Evolutionary conservation across 2,113 vertebrate species (phyloP).

Genomic region (Aythya baeri): DNA sequence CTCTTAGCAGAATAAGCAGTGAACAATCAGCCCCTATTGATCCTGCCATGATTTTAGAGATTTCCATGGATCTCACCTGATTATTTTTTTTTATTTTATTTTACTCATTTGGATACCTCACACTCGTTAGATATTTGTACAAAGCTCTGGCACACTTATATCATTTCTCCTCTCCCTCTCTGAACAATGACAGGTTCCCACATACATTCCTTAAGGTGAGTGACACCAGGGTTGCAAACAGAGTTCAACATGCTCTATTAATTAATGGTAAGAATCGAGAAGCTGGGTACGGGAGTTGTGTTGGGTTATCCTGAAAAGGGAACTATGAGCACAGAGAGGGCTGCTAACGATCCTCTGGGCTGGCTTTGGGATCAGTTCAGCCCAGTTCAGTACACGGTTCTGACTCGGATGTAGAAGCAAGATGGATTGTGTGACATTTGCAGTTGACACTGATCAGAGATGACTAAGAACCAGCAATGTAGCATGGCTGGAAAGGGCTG

Average conservation of each 20-base stretch:
- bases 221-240: neutral
- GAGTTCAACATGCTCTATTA: fast-evolving
- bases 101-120: too few relatives aligned
- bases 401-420: neutral
- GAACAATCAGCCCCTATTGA: neutral
- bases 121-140: neutral
- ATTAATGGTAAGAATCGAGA: neutral
- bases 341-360: too few relatives aligned
- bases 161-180: neutral
- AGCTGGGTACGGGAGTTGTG: neutral
- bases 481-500: neutral
- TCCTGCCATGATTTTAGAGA: neutral
- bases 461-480: fast-evolving
- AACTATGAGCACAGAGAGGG: neutral
- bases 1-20: neutral
- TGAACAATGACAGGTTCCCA: neutral
- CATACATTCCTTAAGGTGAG: fast-evolving
- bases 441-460: neutral
- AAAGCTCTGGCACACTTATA: neutral
- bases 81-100: neutral
- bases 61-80: neutral
- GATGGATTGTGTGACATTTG: neutral
- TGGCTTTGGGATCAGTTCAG: neutral
- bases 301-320: too few relatives aligned
- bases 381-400: too few relatives aligned